Percentiles rank a stretch among this genome's conserved stretches.
Conservation (phyloP, 2,888 invertebrate species). For the Drosophila neutralis region DNA sequence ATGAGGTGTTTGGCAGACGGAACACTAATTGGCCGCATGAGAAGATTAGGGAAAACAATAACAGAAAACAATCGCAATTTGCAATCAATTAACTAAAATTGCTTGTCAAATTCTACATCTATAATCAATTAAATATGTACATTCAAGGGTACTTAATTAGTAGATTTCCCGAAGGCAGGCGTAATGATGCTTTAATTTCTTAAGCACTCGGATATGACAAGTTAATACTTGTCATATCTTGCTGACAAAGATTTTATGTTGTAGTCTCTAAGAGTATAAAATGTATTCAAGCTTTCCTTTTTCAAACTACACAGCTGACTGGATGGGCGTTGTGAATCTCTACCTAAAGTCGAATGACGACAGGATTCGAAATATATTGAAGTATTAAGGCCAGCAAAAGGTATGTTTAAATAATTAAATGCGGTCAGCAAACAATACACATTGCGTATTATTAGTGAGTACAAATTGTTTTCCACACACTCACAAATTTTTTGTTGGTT, state of each 20-base stretch:
- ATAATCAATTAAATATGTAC: slow-evolving; percentile 1
- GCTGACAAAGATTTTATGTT: not conserved
- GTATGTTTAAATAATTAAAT: not conserved
- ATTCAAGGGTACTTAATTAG: not conserved
- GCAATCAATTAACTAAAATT: slow-evolving; percentile 34
- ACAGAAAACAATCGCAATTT: slow-evolving; percentile 22
- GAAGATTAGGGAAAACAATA: slow-evolving; percentile 9
- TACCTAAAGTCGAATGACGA: not conserved
- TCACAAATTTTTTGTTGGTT: slow-evolving; percentile 19
- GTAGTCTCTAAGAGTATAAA: not conserved
- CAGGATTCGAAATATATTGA: not conserved
- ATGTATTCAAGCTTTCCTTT: not conserved
- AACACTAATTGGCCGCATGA: slow-evolving; percentile 58
- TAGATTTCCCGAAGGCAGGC: not conserved
- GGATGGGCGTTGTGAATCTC: not conserved
- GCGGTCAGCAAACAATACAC: not conserved
- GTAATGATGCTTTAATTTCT: not conserved
- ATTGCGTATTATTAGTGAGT: not conserved
- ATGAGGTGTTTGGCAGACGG: slow-evolving; percentile 60
- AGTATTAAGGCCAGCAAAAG: not conserved
- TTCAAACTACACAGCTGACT: not conserved
- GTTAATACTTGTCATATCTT: not conserved
- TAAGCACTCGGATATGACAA: not conserved
- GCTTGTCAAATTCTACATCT: not conserved
- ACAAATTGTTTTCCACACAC: slow-evolving; percentile 1